Evolutionary conservation across 2,113 vertebrate species (phyloP).

Genomic region (Platichthys stellatus): DNA sequence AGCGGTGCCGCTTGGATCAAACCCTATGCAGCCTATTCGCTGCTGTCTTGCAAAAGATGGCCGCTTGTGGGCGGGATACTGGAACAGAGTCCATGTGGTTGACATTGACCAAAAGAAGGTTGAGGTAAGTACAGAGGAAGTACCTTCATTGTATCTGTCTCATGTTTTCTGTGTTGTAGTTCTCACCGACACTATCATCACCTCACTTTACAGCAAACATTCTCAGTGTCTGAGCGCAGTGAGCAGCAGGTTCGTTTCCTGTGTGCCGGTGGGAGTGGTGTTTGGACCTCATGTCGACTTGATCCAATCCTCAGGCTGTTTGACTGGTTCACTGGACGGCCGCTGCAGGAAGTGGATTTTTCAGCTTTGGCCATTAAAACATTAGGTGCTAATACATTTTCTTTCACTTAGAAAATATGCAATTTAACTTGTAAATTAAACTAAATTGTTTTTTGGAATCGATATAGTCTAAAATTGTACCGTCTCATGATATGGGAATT

Average conservation of each 20-base stretch:
- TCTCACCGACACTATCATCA: not conserved
- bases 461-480: no score
- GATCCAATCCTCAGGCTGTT: conserved; percentile 81
- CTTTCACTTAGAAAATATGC: not conserved
- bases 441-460: no score
- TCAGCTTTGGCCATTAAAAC: conserved; percentile 77
- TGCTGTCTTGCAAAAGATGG: conserved; percentile 79
- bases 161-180: not conserved
- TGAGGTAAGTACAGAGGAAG: conserved; percentile 69
- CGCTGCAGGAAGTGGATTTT: conserved; percentile 83
- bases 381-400: conserved; percentile 60
- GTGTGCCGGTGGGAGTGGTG: conserved; percentile 80
- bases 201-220: conserved; percentile 71
- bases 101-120: conserved; percentile 70
- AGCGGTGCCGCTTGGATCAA: conserved; percentile 70
- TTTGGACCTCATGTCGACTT: conserved; percentile 83
- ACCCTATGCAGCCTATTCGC: conserved; percentile 82
- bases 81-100: conserved; percentile 83
- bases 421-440: not conserved
- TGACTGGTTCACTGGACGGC: conserved; percentile 82
- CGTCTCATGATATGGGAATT: not conserved
- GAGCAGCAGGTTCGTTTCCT: conserved; percentile 86
- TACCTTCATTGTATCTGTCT: not conserved
- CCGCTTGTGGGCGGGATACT: conserved; percentile 83
- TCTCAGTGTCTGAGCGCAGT: conserved; percentile 80